Base-by-base conservation (phyloP, 2,797 vertebrate species). In the Coilia nasus region DNA sequence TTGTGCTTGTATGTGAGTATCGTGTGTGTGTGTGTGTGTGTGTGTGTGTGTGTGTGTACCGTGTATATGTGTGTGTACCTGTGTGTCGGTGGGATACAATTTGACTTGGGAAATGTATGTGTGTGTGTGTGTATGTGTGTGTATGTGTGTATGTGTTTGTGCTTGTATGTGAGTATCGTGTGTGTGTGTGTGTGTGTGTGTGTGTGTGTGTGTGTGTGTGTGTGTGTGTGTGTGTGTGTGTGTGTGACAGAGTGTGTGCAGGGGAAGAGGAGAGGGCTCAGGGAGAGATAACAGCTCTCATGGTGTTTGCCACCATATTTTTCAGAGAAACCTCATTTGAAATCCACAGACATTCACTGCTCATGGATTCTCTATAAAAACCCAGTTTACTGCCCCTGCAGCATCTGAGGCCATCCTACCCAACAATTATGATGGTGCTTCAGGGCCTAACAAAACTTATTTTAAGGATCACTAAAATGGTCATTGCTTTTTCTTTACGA, bases 401-500 rank as follows among this genome's bases (percentile, higher is more conserved):
- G 87, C 86, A 80, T 89, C 86, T n/a, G 10, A 78, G 14, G 78
- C 86, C 86, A 88, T 87, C 88, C 87, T 46, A 47, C 62, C 59
- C 86, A 84, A 88, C 88, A 88, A 90, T 91, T 88, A 91, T 85
- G 86, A 86, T 75, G 83, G 47, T 11, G 83, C 86, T 89, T 88
- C 87, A 54, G 64, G 82, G 81, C 54, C 82, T 57, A 86, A 88
- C 83, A 83, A 87, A 90, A 90, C 85, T 86, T 89, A 83, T 89
- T 89, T 89, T 89, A 89, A 89, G 86, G 83, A 89, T 86, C 86
- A 88, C 84, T 91, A 88, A 88, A 86, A 89, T 41, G 57, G 81
- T 83, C 89, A 91, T 89, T 89, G 88, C 90, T 87, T 88, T 88
- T 85, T 56, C 87, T 91, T 85, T 88, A 90, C 87, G 82, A 89